These are phyloP conservation scores for Regulus satrapa DNA, from an alignment of 2,113 vertebrate genomes.

Conservation along the genomic window DNA sequence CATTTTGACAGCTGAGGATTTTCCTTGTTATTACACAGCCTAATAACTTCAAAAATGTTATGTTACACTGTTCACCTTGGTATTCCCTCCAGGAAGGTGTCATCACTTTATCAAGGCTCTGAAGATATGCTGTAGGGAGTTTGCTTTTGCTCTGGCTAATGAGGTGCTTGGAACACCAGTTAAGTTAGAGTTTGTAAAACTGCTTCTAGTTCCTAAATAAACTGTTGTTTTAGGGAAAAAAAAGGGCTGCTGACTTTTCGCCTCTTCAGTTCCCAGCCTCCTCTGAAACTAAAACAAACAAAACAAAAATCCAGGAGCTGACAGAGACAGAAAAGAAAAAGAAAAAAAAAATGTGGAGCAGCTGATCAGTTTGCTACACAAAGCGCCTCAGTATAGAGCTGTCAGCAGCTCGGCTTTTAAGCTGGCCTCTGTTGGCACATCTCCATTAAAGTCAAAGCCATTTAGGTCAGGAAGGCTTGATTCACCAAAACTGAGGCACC, in stretches of 20 bases:
- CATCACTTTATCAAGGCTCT: background rate
- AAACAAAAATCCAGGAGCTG: background rate
- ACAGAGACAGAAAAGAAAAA: background rate
- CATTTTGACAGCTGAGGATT: background rate
- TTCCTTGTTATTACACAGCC: background rate
- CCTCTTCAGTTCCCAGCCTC: constrained; percentile 8
- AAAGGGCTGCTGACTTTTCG: background rate
- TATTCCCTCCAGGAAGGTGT: background rate
- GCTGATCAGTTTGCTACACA: background rate
- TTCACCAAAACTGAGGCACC: accelerated
- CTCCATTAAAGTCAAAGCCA: constrained; percentile 26
- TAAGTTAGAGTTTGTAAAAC: background rate
- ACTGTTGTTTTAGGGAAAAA: background rate
- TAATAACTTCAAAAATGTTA: background rate
- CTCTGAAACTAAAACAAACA: constrained; percentile 10
- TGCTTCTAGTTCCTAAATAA: background rate
- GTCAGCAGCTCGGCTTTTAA: background rate
- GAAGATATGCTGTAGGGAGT: accelerated
- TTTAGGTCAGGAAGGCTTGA: background rate
- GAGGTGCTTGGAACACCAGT: background rate
- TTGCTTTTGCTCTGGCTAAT: background rate
- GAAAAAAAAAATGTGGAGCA: background rate
- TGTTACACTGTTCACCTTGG: background rate
- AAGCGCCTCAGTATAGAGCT: background rate
- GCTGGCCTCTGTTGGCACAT: background rate